These are phyloP conservation scores for Puntigrus tetrazona DNA, from an alignment of 2,113 vertebrate genomes.

Conservation along the genomic window DNA sequence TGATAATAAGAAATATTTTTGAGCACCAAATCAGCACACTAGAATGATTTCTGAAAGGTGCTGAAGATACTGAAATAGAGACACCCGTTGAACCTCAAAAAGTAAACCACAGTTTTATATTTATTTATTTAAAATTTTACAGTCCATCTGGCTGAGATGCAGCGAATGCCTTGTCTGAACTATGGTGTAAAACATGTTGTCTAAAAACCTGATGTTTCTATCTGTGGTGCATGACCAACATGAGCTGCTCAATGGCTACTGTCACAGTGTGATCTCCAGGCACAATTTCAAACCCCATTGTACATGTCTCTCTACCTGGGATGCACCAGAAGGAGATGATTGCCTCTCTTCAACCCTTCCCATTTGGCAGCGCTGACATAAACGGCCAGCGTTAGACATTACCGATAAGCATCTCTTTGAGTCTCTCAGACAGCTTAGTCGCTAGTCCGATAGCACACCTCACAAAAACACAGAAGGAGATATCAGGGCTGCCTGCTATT, in stretches of 20 bases:
- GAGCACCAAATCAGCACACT: no score
- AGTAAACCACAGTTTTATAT: neutral
- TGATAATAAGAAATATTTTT: no score
- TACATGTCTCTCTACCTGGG: conserved; percentile 21
- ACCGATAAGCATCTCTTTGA: conserved; percentile 76
- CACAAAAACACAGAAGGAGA: conserved; percentile 60
- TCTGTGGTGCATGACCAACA: conserved; percentile 10
- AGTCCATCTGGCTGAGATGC: neutral
- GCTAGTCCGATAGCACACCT: conserved; percentile 69
- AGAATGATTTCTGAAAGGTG: no score
- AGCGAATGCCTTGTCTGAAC: neutral
- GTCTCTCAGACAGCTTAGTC: conserved; percentile 64
- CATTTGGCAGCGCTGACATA: conserved; percentile 62
- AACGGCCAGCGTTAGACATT: conserved; percentile 65
- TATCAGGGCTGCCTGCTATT: conserved; percentile 56
- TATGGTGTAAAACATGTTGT: neutral
- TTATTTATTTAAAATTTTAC: neutral
- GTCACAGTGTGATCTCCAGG: conserved; percentile 33
- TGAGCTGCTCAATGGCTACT: neutral
- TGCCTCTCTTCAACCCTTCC: conserved; percentile 68
- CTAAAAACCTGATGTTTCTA: conserved; percentile 7
- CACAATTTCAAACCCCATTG: conserved; percentile 26
- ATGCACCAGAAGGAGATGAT: conserved; percentile 61
- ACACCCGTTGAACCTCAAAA: neutral
- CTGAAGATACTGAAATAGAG: neutral